Evolutionary conservation across 1,140 invertebrate species (phyloP).

Genomic region (Drosophila ironensis): DNA sequence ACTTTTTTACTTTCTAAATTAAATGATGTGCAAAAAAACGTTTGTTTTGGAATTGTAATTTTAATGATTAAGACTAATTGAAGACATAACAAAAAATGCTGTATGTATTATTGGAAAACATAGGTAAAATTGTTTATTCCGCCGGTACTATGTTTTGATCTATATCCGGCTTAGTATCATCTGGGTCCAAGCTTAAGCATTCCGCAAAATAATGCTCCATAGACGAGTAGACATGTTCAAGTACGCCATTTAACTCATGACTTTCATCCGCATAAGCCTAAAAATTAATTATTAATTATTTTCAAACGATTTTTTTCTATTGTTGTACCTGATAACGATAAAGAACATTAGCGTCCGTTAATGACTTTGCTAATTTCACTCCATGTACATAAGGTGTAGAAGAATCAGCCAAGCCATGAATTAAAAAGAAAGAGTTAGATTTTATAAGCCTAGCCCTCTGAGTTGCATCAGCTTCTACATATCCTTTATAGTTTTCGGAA

Average conservation of each 20-base stretch:
- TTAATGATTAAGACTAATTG: too few relatives aligned
- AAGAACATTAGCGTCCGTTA: conserved; percentile 92
- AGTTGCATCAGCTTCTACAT: conserved; percentile 95
- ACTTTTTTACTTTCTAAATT: too few relatives aligned
- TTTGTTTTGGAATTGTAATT: too few relatives aligned
- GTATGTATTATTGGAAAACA: too few relatives aligned
- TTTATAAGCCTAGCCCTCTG: conserved; percentile 92
- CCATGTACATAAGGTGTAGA: conserved; percentile 96
- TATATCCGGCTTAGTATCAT: conserved; percentile 83
- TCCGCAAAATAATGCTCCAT: conserved; percentile 93
- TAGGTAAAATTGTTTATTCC: conserved; percentile 57
- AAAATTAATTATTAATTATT: not conserved
- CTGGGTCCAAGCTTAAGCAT: conserved; percentile 91
- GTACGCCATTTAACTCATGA: conserved; percentile 88
- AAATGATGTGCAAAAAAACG: too few relatives aligned
- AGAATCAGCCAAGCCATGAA: conserved; percentile 93
- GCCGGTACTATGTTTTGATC: conserved; percentile 77
- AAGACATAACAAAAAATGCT: too few relatives aligned
- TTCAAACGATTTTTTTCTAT: not conserved
- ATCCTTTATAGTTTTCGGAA: conserved; percentile 94
- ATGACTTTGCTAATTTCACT: conserved; percentile 92
- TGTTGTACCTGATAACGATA: conserved; percentile 93
- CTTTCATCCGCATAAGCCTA: conserved; percentile 93
- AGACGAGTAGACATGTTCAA: conserved; percentile 91
- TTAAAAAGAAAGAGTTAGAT: conserved; percentile 91